Evolutionary conservation across 2,888 invertebrate genomes (phyloP), one percentile per base, ranked within the genome.

Genomic region (Torymus auratus): DNA sequence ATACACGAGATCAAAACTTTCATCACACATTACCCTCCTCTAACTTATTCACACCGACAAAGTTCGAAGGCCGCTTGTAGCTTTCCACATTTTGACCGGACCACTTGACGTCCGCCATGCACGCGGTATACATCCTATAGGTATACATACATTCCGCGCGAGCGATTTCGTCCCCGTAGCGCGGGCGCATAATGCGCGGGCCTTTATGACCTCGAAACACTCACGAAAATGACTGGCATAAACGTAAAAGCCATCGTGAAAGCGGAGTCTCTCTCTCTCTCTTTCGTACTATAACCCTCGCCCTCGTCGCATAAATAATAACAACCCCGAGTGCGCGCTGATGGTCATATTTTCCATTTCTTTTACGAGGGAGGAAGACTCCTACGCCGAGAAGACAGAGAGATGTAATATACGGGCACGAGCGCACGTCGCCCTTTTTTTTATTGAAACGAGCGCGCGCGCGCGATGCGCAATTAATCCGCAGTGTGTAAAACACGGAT

Each of bases 221-320:
- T 79, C 74, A 70, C 64, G 74, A 79, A 79, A 79, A 79, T 74
- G 79, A 79, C 79, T 65, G 74, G 58, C 74, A 70, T 74, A 74
- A 80, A 75, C 70, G 80, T 80, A 80, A 75, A 80, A 75, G 74
- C 80, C 41, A 80, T 70, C 74, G 70, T 60, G 58, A 62, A 69
- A 65, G 69, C 53, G 58, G 17, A 28, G 28, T 28, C 28, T 28
- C 28, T 28, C 3, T 28, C 28, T 28, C 28, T 28, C 28, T 28
- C 28, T 28, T 4, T 28, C 28, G 2, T 2, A 20, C 20, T 28
- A 3, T 28, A 28, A 4, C 28, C 53, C 23, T 58, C 15, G 17
- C 52, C 13, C 50, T 5, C 74, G 15, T 28, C 28, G n/a, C 20
- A 78, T 73, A 79, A 74, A 73, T 74, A 73, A 79, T 67, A 77